These are phyloP conservation scores for Amphipoea oculea DNA, from an alignment of 2,888 invertebrate genomes.

Conservation along the genomic window DNA sequence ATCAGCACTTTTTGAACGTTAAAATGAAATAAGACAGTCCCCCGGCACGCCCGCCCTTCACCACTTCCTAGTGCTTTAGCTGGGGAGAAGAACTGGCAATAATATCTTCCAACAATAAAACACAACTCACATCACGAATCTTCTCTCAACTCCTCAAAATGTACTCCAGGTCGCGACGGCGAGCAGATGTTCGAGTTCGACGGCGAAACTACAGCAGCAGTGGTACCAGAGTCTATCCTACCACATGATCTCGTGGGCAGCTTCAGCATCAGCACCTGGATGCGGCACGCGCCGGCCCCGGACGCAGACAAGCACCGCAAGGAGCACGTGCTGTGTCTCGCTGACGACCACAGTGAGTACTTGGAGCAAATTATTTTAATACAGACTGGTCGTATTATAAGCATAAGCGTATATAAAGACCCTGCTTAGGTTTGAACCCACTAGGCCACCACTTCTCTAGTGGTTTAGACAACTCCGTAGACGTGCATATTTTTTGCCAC, in stretches of 20 bases:
- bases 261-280: slow-evolving; percentile 98
- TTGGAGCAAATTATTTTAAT: neutral
- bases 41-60: neutral
- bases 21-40: too few species aligned
- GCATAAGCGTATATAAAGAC: neutral
- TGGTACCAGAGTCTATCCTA: slow-evolving; percentile 94
- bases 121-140: neutral
- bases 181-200: slow-evolving; percentile 99
- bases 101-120: neutral
- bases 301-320: slow-evolving; percentile 97
- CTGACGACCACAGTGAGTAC: slow-evolving; percentile 98
- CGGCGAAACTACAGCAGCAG: slow-evolving; percentile 95
- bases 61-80: neutral
- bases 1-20: too few species aligned
- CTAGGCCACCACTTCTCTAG: neutral
- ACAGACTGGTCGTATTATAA: neutral
- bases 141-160: neutral
- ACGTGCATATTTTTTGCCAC: neutral
- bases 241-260: slow-evolving; percentile 94
- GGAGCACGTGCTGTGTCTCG: slow-evolving; percentile 98
- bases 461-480: neutral
- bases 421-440: too few species aligned
- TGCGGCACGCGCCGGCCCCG: slow-evolving; percentile 96
- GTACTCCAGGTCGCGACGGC: slow-evolving; percentile 91
- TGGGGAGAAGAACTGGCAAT: neutral